Percentiles rank a stretch among this genome's conserved stretches.
phyloP scores from a whole-genome alignment of 2,888 invertebrate genomes.

The Apocheima hispidaria region DNA sequence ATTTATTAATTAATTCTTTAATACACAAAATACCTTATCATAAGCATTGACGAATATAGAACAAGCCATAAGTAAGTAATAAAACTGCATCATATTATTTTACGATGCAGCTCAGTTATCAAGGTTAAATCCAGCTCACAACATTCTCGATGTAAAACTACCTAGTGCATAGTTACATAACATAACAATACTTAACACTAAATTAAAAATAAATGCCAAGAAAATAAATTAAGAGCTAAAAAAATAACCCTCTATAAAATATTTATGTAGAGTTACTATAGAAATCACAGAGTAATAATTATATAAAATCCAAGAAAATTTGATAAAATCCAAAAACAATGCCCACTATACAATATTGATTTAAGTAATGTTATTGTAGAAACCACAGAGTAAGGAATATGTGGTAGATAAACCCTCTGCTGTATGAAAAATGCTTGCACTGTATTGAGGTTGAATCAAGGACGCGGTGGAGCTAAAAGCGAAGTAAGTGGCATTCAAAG shows the following conservation, averaged over 20 bases:
- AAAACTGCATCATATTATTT: neutral
- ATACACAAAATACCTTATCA: neutral
- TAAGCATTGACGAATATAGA: no score
- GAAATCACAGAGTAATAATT: neutral
- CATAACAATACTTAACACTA: neutral
- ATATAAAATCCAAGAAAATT: no score
- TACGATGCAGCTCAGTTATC: neutral
- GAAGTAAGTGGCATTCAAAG: no score
- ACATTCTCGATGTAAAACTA: neutral
- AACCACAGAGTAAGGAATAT: no score
- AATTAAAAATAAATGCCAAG: neutral
- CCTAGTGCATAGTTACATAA: neutral
- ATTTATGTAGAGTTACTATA: no score
- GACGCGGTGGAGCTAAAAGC: no score
- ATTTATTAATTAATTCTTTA: neutral
- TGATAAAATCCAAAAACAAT: no score
- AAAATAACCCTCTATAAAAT: neutral
- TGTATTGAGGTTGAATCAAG: no score
- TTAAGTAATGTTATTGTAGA: no score
- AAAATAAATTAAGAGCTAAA: neutral
- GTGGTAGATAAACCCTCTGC: no score
- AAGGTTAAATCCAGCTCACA: constrained; percentile 1
- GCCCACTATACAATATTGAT: no score
- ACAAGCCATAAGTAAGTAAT: constrained; percentile 2
- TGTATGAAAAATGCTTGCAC: no score